phyloP scores from a whole-genome alignment of 1,140 invertebrate species.

The Drosophila paulistorum region DNA sequence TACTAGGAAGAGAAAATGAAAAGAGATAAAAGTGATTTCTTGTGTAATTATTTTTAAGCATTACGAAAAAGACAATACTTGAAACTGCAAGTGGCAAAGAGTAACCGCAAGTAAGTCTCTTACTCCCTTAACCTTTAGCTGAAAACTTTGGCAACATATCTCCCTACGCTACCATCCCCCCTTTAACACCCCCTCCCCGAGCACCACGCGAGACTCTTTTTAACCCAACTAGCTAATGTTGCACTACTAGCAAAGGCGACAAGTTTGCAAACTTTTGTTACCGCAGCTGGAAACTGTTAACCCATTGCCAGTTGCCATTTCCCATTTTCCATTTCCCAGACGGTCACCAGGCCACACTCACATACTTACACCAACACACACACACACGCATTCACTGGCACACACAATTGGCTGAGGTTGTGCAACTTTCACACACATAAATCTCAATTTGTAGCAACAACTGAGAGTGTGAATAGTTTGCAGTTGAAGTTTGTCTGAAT shows the following conservation, averaged over 20 bases:
- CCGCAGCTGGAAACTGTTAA: slow-evolving; percentile 53
- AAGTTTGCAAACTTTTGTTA: slow-evolving; percentile 72
- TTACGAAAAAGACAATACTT: slow-evolving; percentile 36
- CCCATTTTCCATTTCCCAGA: slow-evolving; percentile 51
- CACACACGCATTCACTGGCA: slow-evolving; percentile 22
- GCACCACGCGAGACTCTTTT: background rate
- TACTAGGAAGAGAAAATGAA: background rate
- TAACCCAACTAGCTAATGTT: slow-evolving; percentile 51
- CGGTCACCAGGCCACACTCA: slow-evolving; percentile 61
- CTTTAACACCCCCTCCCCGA: slow-evolving; percentile 21
- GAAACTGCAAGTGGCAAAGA: slow-evolving; percentile 22
- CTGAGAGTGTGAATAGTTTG: slow-evolving; percentile 75
- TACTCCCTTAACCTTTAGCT: slow-evolving; percentile 35
- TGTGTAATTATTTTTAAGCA: background rate
- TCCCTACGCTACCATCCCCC: slow-evolving; percentile 15
- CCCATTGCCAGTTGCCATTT: slow-evolving; percentile 72
- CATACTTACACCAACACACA: slow-evolving; percentile 10
- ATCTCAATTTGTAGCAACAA: slow-evolving; percentile 78
- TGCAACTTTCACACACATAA: slow-evolving; percentile 75
- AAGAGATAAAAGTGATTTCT: slow-evolving; percentile 2
- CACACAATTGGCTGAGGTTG: slow-evolving; percentile 73
- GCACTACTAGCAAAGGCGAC: slow-evolving; percentile 59
- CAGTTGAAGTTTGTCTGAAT: slow-evolving; percentile 23
- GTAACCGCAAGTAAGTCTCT: slow-evolving; percentile 39
- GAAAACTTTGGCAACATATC: slow-evolving; percentile 35